phyloP scores from a whole-genome alignment of 2,797 vertebrate genomes.

The Eleutherodactylus coqui region DNA sequence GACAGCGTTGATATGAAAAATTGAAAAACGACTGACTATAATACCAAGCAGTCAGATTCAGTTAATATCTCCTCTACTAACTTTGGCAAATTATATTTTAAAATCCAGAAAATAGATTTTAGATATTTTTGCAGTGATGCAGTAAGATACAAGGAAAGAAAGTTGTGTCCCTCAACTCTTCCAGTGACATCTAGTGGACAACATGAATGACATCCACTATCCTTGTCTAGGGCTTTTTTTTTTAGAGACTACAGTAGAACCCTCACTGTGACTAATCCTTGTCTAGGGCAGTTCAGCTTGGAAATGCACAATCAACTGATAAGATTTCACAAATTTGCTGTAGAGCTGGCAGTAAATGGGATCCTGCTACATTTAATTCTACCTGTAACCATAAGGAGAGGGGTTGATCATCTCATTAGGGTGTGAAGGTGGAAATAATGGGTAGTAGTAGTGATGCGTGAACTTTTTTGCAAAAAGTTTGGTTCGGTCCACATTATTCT shows the following conservation, averaged over 20 bases:
- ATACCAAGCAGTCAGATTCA: neutral
- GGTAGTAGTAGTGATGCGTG: too few relatives aligned
- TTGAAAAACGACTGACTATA: too few relatives aligned
- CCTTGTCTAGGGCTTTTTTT: neutral
- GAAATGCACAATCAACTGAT: neutral
- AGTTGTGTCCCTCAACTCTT: conserved; percentile 1
- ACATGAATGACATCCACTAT: neutral
- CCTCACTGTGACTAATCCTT: too few relatives aligned
- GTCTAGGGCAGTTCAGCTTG: too few relatives aligned
- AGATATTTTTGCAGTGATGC: neutral
- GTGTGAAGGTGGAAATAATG: too few relatives aligned
- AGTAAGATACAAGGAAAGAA: neutral
- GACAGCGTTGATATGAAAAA: too few relatives aligned
- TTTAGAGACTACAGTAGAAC: too few relatives aligned
- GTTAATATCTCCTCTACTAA: neutral
- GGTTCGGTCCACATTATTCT: too few relatives aligned
- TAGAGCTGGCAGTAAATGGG: neutral
- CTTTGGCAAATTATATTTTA: neutral
- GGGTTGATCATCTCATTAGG: too few relatives aligned
- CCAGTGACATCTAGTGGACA: conserved; percentile 59
- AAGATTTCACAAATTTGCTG: neutral
- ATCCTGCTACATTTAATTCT: too few relatives aligned
- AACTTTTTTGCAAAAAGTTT: too few relatives aligned
- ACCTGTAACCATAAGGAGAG: too few relatives aligned
- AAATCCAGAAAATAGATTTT: neutral